phyloP scores from a whole-genome alignment of 2,888 invertebrate genomes.

The Anorthoa munda region DNA sequence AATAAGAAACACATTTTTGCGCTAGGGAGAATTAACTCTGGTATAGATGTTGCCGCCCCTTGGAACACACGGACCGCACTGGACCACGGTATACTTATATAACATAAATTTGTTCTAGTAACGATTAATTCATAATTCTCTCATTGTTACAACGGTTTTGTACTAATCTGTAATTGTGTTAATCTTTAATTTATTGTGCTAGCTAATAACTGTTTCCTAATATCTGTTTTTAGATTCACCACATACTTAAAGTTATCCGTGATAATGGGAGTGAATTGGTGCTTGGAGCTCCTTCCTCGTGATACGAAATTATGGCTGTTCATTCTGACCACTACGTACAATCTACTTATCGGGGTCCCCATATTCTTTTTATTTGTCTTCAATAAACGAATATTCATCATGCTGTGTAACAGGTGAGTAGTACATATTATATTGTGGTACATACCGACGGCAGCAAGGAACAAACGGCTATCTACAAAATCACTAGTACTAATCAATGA shows the following conservation, averaged over 20 bases:
- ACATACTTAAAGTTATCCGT: conserved; percentile 71
- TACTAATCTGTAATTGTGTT: neutral
- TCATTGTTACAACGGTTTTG: neutral
- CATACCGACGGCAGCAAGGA: too few relatives aligned
- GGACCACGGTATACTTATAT: too few relatives aligned
- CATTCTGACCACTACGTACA: conserved; percentile 65
- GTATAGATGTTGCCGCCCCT: too few relatives aligned
- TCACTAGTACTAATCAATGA: neutral
- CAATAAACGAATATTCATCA: conserved; percentile 63
- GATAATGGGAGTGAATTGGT: conserved; percentile 75
- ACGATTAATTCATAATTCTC: neutral
- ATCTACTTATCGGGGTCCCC: conserved; percentile 68
- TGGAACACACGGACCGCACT: too few relatives aligned
- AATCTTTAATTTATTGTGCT: neutral
- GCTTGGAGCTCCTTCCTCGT: conserved; percentile 65
- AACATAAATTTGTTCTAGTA: neutral
- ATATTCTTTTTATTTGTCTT: conserved; percentile 75
- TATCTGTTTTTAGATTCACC: conserved; percentile 62
- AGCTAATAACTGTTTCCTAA: neutral
- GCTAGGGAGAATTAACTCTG: too few relatives aligned
- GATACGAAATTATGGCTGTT: conserved; percentile 10
- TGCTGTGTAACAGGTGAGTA: conserved; percentile 70
- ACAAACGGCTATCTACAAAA: too few relatives aligned
- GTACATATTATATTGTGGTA: too few relatives aligned
- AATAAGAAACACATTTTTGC: too few relatives aligned